Evolutionary conservation across 2,797 vertebrate genomes (phyloP).

Genomic region (Micromesistius poutassou): DNA sequence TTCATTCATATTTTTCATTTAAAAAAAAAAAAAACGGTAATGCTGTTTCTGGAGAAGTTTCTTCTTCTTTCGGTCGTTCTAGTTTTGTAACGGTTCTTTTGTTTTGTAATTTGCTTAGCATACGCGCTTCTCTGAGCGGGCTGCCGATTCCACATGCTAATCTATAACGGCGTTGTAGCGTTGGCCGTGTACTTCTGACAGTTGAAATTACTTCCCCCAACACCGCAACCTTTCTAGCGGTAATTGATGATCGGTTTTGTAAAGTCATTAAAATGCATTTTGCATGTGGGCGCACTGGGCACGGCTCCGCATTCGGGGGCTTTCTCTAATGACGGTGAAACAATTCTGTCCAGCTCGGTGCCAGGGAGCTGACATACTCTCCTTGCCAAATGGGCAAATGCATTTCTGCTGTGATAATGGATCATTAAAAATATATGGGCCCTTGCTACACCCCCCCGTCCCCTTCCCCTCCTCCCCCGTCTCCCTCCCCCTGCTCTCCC

Average conservation of each 20-base stretch:
- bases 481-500: background rate
- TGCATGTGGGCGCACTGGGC: background rate
- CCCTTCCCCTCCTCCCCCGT: background rate
- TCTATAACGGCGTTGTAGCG: background rate
- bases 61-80: background rate
- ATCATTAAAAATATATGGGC: slow-evolving; percentile 12
- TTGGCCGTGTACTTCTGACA: background rate
- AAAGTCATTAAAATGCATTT: slow-evolving; percentile 6
- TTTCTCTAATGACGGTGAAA: background rate
- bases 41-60: background rate
- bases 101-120: background rate
- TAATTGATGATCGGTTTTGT: slow-evolving; percentile 1
- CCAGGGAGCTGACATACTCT: background rate
- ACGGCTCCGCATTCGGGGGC: background rate
- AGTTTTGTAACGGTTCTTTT: background rate
- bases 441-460: background rate
- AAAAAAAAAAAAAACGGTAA: background rate
- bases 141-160: background rate
- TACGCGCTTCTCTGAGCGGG: background rate
- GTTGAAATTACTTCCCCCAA: background rate
- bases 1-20: background rate
- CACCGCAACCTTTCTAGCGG: background rate
- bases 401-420: slow-evolving; percentile 1
- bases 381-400: slow-evolving; percentile 7
- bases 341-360: background rate